phyloP scores from a whole-genome alignment of 2,797 vertebrate species.

The Anomalospiza imberbis region DNA sequence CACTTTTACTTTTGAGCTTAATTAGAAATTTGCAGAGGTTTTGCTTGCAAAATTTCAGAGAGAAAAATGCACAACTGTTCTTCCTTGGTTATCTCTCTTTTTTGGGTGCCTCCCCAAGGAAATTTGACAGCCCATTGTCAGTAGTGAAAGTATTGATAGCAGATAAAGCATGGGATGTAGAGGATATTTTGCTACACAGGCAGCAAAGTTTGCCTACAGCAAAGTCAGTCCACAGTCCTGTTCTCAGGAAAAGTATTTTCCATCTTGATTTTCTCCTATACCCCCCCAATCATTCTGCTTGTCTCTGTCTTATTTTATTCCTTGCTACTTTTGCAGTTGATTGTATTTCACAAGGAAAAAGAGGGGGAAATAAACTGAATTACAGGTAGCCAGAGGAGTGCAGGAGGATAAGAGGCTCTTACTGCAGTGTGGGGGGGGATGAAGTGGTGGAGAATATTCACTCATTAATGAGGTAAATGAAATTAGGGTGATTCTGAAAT shows the following conservation, averaged over 20 bases:
- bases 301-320: neutral
- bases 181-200: neutral
- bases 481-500: constrained; percentile 40
- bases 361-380: constrained; percentile 1
- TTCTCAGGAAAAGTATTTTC: neutral
- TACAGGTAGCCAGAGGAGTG: neutral
- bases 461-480: constrained; percentile 57
- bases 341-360: neutral
- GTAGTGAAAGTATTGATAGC: neutral
- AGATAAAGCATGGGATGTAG: neutral
- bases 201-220: neutral
- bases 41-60: neutral
- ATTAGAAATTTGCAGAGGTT: neutral
- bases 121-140: neutral
- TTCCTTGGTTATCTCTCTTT: neutral
- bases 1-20: neutral
- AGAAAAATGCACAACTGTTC: neutral
- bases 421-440: neutral
- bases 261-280: neutral
- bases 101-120: neutral
- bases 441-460: constrained; percentile 20
- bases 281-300: neutral
- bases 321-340: neutral
- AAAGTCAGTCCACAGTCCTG: neutral
- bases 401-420: constrained; percentile 40